Percentiles rank a stretch among this genome's conserved stretches.
phyloP scores from a whole-genome alignment of 2,113 vertebrate genomes.

The Hemicordylus capensis region DNA sequence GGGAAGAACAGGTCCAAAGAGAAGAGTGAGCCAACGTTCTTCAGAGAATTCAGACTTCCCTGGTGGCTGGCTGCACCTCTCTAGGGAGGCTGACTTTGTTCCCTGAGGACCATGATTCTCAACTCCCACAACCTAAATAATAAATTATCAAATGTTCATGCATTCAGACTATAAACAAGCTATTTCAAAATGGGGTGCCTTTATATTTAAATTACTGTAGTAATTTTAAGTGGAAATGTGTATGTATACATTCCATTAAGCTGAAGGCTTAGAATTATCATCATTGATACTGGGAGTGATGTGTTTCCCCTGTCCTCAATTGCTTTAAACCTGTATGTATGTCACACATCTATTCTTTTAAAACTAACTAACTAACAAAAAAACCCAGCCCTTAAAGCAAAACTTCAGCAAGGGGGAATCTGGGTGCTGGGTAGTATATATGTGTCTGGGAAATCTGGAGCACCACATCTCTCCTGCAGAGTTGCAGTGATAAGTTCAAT shows the following conservation, averaged over 20 bases:
- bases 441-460: too few relatives aligned
- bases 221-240: too few relatives aligned
- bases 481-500: not conserved
- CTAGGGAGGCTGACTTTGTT: not conserved
- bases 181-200: too few relatives aligned
- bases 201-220: too few relatives aligned
- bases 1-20: not conserved
- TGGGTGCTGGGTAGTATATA: not conserved
- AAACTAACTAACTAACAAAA: too few relatives aligned
- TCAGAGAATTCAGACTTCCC: not conserved
- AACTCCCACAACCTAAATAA: not conserved
- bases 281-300: too few relatives aligned
- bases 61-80: not conserved
- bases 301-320: too few relatives aligned
- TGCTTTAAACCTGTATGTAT: not conserved
- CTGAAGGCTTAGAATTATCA: too few relatives aligned
- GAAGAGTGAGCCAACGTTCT: not conserved
- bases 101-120: not conserved
- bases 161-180: too few relatives aligned
- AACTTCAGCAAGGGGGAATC: not conserved
- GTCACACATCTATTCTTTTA: not conserved
- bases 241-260: too few relatives aligned
- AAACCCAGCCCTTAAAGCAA: not conserved
- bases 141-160: too few relatives aligned
- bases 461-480: too few relatives aligned